Evolutionary conservation across 2,888 invertebrate genomes (phyloP).

Genomic region (Phortica magna): DNA sequence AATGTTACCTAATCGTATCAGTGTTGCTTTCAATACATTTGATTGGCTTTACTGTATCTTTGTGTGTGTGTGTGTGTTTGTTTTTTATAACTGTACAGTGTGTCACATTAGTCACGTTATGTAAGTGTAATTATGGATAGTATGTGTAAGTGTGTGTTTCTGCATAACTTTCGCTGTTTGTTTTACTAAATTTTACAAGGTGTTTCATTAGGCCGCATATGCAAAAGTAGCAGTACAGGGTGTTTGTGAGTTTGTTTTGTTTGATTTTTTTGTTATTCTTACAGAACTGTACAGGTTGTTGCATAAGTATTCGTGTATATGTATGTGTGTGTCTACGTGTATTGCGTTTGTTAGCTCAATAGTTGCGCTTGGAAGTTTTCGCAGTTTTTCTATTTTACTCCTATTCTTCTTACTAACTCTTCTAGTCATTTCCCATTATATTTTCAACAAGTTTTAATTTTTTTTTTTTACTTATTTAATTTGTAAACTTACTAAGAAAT

Average conservation of each 20-base stretch:
- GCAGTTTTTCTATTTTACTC: constrained; percentile 35
- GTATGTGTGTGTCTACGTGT: constrained; percentile 39
- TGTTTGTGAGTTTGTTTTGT: no score
- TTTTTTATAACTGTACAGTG: neutral
- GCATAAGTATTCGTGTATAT: neutral
- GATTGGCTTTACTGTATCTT: constrained; percentile 2
- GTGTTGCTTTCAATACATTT: neutral
- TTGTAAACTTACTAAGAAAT: constrained; percentile 38
- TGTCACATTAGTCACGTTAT: neutral
- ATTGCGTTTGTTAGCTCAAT: constrained; percentile 56
- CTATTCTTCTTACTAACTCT: constrained; percentile 45
- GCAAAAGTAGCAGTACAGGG: neutral
- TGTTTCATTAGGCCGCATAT: no score
- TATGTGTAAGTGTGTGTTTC: constrained; percentile 40
- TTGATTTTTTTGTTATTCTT: neutral
- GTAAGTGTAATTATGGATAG: neutral
- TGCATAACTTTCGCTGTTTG: neutral
- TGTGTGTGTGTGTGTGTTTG: neutral
- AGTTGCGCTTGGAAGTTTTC: constrained; percentile 67
- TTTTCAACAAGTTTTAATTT: constrained; percentile 65
- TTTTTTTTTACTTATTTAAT: constrained; percentile 35
- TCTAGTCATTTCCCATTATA: constrained; percentile 59
- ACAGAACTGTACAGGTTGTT: neutral
- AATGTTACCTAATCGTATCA: constrained; percentile 20
- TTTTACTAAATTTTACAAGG: neutral